A percentile compares a stretch with the other conserved stretches of the same genome.
Evolutionary conservation across 2,888 invertebrate genomes (phyloP).

Genomic region (Chamaedrilus cognettii): DNA sequence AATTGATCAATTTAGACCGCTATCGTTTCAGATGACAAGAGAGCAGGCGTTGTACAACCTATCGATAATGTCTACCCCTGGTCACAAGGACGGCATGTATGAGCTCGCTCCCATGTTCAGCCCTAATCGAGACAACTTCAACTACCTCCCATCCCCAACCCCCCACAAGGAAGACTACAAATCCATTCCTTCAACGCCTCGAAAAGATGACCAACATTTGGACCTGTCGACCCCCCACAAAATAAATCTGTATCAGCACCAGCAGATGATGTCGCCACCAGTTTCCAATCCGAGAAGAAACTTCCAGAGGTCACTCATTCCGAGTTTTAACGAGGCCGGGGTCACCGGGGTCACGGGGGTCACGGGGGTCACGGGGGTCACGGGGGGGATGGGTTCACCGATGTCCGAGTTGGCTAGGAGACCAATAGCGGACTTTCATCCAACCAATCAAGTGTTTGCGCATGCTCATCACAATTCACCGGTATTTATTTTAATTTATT

Average conservation of each 20-base stretch:
- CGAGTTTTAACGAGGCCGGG: not conserved
- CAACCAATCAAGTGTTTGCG: too few relatives aligned
- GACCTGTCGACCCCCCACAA: not conserved
- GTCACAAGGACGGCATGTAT: not conserved
- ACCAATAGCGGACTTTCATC: too few relatives aligned
- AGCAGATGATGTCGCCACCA: not conserved
- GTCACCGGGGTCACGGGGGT: too few relatives aligned
- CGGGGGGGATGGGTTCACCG: too few relatives aligned
- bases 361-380: too few relatives aligned
- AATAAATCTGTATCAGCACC: not conserved
- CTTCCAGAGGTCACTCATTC: not conserved
- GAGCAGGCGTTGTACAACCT: slow-evolving; percentile 5
- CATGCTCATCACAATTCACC: not conserved
- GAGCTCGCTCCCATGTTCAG: slow-evolving; percentile 2
- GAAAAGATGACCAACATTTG: not conserved
- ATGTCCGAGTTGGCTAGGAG: too few relatives aligned
- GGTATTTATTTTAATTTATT: not conserved
- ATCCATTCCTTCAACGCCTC: slow-evolving; percentile 1
- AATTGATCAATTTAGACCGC: too few relatives aligned
- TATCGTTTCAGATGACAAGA: not conserved
- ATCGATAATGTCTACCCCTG: slow-evolving; percentile 5
- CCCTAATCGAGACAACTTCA: not conserved
- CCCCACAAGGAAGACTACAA: slow-evolving; percentile 4
- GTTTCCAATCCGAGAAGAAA: not conserved
- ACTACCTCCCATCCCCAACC: not conserved